Evolutionary conservation across 2,113 vertebrate species (phyloP), one percentile per base, ranked within the genome.

Genomic region (Burhinus oedicnemus): DNA sequence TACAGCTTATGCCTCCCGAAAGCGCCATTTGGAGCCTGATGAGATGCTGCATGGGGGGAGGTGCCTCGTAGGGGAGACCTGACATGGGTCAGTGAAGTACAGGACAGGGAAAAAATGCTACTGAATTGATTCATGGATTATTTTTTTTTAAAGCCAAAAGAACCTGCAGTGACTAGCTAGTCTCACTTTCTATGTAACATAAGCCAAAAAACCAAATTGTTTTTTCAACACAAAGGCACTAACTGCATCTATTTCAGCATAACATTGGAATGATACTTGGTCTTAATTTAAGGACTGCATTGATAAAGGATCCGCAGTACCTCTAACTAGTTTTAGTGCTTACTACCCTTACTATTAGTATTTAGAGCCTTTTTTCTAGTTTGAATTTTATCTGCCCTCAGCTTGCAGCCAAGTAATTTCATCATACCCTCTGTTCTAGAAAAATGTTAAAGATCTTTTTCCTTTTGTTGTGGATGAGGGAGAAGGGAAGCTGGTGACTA

Each of bases 21-120:
- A 90, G 7, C 19, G 17, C 16, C 0, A 0, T 18, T 0, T 11
- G 26, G n/a, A 15, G 23, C 29, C 76, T 42, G 40, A 25, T 0
- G 2, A 65, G 60, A 40, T 54, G 42, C 62, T 81, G 40, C 22
- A 3, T 5, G 8, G 13, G 40, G 40, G n/a, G 20, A 42, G 40
- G 23, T n/a, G 16, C 40, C 36, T 70, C 2, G 1, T 15, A 13
- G 49, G 23, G 36, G 7, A 42, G 23, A 14, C 12, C 68, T 84
- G 40, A 23, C 18, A 1, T 29, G 36, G 29, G 20, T 60, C 32
- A 16, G 23, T 12, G 22, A 90, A 54, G 32, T 65, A 44, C 34
- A 60, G 30, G 54, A 4, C 18, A 15, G 42, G 57, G 26, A 42
- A 55, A n/a, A 51, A 15, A 18, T 9, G 2, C 27, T 49, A 3